A percentile compares a stretch with the other conserved stretches of the same genome.
Evolutionary conservation across 2,113 vertebrate genomes (phyloP).

Genomic region (Eurystomus gularis): DNA sequence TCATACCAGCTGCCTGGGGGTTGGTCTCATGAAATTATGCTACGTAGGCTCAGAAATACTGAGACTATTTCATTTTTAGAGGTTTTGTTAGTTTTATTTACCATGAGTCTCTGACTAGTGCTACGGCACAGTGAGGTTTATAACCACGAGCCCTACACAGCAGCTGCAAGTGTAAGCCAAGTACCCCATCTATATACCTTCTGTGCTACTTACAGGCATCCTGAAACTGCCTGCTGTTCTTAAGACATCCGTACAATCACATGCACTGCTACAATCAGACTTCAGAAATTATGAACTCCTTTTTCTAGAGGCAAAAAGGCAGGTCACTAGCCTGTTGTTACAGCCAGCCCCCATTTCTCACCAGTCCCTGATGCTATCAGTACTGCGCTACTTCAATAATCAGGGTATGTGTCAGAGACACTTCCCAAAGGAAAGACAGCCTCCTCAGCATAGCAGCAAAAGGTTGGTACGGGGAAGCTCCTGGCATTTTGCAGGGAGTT

Average conservation of each 20-base stretch:
- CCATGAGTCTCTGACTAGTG: not conserved
- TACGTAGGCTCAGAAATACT: not conserved
- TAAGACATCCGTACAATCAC: not conserved
- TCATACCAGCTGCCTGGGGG: accelerated
- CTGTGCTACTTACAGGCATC: not conserved
- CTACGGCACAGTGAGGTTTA: not conserved
- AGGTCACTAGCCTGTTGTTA: not conserved
- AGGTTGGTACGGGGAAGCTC: not conserved
- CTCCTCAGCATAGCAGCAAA: not conserved
- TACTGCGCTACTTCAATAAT: not conserved
- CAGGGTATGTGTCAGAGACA: not conserved
- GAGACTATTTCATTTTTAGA: not conserved
- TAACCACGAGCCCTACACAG: not conserved
- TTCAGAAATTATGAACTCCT: not conserved
- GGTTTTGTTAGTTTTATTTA: not conserved
- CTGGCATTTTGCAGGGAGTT: not conserved
- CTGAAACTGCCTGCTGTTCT: not conserved
- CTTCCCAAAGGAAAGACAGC: not conserved
- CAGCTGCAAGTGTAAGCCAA: not conserved
- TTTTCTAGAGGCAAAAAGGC: not conserved
- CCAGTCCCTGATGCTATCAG: not conserved
- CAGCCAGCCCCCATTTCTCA: not conserved
- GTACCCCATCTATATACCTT: accelerated
- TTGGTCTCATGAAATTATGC: too few species aligned
- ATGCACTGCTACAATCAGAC: not conserved